A percentile compares a stretch with the other conserved stretches of the same genome.
Evolutionary conservation across 64 coral and sea anemone species (phyloP).

Genomic region (Cladopsammia gracilis): DNA sequence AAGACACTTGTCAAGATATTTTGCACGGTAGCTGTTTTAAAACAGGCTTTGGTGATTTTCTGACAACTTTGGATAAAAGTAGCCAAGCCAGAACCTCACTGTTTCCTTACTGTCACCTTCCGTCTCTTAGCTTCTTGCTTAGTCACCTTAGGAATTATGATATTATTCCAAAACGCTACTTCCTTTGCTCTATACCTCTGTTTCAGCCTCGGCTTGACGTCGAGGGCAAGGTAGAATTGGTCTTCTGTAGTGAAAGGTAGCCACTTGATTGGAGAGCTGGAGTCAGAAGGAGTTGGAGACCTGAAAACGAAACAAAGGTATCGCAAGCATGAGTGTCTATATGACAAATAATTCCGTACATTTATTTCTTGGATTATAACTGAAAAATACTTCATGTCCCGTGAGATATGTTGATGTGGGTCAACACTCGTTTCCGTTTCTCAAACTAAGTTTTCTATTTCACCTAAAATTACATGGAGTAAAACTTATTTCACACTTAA

Average conservation of each 20-base stretch:
- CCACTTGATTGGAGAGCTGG: constrained; percentile 35
- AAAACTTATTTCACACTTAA: too few species aligned
- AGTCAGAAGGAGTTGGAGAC: not conserved
- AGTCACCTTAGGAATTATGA: constrained; percentile 48
- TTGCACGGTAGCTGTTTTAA: too few species aligned
- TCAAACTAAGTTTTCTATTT: too few species aligned
- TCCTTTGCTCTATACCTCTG: constrained; percentile 34
- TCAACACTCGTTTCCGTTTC: too few species aligned
- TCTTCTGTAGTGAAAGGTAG: constrained; percentile 42
- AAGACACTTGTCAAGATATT: too few species aligned
- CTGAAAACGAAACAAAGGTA: not conserved
- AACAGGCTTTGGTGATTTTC: not conserved
- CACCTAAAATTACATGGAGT: too few species aligned
- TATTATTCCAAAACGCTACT: constrained; percentile 70
- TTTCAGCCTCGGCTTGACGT: constrained; percentile 32
- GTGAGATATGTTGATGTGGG: too few species aligned
- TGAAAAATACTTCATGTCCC: too few species aligned
- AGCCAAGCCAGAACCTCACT: too few species aligned
- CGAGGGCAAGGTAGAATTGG: constrained; percentile 36
- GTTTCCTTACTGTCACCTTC: not conserved
- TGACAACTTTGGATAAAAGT: not conserved
- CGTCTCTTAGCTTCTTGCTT: not conserved
- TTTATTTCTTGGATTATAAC: too few species aligned
- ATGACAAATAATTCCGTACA: too few species aligned
- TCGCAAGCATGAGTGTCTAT: not conserved